These are phyloP conservation scores for Argyresthia goedartella DNA, from an alignment of 2,888 invertebrate genomes.

Conservation along the genomic window DNA sequence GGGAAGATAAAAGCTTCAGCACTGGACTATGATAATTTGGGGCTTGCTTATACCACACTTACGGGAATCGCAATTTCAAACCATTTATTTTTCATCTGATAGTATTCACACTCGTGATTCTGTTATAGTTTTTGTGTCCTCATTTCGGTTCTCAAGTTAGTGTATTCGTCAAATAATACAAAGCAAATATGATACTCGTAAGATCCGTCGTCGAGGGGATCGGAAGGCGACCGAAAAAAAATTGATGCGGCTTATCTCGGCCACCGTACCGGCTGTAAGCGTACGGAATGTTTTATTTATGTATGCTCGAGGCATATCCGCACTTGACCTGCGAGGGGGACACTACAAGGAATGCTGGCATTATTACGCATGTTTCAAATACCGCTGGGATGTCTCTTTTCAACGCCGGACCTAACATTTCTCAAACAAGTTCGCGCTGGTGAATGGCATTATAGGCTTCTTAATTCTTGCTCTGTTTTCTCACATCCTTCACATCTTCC, in stretches of 20 bases:
- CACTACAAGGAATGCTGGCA: conserved; percentile 37
- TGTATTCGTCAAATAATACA: conserved; percentile 56
- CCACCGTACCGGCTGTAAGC: conserved; percentile 28
- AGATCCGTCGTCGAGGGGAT: conserved; percentile 54
- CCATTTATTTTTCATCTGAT: no score
- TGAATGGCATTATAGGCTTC: no score
- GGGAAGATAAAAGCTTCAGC: no score
- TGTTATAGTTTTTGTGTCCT: no score
- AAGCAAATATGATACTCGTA: conserved; percentile 50
- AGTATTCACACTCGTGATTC: no score
- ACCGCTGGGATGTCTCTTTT: not conserved
- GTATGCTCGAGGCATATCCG: conserved; percentile 11
- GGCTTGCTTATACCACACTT: no score
- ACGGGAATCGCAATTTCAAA: no score
- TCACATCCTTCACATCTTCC: no score
- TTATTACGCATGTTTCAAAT: conserved; percentile 30
- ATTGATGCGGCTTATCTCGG: conserved; percentile 61
- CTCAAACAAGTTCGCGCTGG: not conserved
- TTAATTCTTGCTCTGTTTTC: no score
- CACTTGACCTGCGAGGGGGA: conserved; percentile 22
- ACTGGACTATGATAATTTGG: no score
- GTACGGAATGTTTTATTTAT: conserved; percentile 52
- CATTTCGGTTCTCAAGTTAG: not conserved
- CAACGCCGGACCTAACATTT: not conserved
- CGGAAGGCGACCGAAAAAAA: conserved; percentile 41